These are phyloP conservation scores for Drosophila nigricruria DNA, from an alignment of 2,888 invertebrate genomes.

Conservation along the genomic window DNA sequence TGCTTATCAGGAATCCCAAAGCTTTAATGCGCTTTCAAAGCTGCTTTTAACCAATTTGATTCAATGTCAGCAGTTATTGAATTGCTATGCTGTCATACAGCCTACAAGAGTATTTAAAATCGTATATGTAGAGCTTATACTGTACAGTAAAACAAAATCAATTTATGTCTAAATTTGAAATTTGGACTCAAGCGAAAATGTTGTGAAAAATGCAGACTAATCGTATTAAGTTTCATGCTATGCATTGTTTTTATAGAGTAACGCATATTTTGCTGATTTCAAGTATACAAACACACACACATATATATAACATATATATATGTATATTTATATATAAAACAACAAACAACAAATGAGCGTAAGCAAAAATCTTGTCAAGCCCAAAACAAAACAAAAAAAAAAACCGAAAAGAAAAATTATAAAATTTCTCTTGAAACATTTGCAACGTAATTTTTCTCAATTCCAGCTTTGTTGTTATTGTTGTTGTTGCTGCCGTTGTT, in stretches of 20 bases:
- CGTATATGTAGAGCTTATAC: too few relatives aligned
- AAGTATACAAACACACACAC: background rate
- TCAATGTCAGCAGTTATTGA: background rate
- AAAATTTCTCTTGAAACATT: conserved; percentile 74
- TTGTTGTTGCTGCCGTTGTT: conserved; percentile 24
- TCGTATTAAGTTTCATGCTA: background rate
- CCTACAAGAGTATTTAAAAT: background rate
- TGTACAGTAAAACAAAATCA: too few relatives aligned
- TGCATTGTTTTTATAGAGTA: background rate
- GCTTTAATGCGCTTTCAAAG: background rate
- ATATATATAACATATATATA: conserved; percentile 9
- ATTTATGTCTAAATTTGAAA: background rate
- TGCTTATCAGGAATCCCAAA: too few relatives aligned
- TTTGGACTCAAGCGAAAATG: background rate
- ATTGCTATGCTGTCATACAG: background rate
- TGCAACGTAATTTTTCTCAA: conserved; percentile 76
- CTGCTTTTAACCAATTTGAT: background rate
- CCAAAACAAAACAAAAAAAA: conserved; percentile 4
- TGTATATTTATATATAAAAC: conserved; percentile 11
- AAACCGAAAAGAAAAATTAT: conserved; percentile 47
- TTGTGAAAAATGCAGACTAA: background rate
- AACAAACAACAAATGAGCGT: conserved; percentile 64
- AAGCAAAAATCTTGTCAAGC: conserved; percentile 73
- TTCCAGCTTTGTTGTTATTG: conserved; percentile 42
- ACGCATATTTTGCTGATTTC: conserved; percentile 24